Conservation (phyloP, 2,888 invertebrate species). For the Diarsia brunnea region DNA sequence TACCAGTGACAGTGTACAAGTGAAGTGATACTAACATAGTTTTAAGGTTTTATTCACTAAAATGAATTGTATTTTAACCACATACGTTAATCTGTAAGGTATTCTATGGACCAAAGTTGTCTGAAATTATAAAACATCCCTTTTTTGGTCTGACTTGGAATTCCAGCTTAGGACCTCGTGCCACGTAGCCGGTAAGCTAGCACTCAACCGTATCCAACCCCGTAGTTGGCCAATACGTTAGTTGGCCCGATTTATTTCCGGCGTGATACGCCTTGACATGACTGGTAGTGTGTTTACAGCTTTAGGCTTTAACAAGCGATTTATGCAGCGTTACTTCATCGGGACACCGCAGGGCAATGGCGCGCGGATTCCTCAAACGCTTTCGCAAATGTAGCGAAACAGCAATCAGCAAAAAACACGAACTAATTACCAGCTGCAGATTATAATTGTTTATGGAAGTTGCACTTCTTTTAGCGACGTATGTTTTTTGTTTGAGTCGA, state of each 20-base stretch:
- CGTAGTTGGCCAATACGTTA: not conserved
- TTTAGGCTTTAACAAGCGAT: constrained; percentile 28
- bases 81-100: not conserved
- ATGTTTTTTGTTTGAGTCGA: not conserved
- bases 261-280: not conserved
- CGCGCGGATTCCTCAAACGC: constrained; percentile 53
- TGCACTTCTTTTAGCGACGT: constrained; percentile 13
- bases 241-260: not conserved
- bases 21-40: not conserved
- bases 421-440: constrained; percentile 17
- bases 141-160: not conserved
- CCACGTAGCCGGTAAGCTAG: not conserved
- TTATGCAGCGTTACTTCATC: constrained; percentile 62
- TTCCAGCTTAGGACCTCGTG: not conserved
- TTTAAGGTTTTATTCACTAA: not conserved
- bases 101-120: no score
- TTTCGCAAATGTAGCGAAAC: constrained; percentile 54
- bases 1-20: not conserved
- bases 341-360: constrained; percentile 58
- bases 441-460: constrained; percentile 23
- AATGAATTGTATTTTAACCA: not conserved
- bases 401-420: constrained; percentile 41
- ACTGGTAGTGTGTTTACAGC: constrained; percentile 8
- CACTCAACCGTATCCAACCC: not conserved
- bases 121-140: not conserved